A percentile compares a stretch with the other conserved stretches of the same genome.
phyloP scores from a whole-genome alignment of 2,113 vertebrate species.

The Australoheros scitulus region DNA sequence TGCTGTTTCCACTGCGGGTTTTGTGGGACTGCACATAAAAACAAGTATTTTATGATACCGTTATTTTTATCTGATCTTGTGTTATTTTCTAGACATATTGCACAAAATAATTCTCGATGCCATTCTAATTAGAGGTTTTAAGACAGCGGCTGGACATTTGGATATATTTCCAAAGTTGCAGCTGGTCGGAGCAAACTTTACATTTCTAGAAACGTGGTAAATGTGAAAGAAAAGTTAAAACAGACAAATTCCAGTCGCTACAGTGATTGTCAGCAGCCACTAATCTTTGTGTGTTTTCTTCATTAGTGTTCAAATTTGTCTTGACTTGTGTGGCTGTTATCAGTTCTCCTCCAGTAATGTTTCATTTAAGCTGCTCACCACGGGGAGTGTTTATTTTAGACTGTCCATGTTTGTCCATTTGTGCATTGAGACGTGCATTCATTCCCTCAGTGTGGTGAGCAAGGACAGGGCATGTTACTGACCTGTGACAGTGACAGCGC shows the following conservation, averaged over 20 bases:
- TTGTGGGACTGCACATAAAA: background rate
- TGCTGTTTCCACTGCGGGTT: background rate
- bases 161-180: background rate
- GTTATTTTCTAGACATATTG: background rate
- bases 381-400: constrained; percentile 13
- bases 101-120: background rate
- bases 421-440: constrained; percentile 17
- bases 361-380: constrained; percentile 8
- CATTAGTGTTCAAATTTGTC: background rate
- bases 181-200: background rate
- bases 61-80: background rate
- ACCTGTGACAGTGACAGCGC: constrained; percentile 35
- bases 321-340: background rate
- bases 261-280: background rate
- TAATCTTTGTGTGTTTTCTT: background rate
- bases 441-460: constrained; percentile 27
- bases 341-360: constrained; percentile 3
- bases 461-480: constrained; percentile 42
- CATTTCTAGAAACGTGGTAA: background rate
- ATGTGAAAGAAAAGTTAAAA: background rate
- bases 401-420: background rate
- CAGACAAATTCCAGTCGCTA: background rate
- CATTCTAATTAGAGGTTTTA: background rate
- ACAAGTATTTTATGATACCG: background rate
- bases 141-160: background rate